These are phyloP conservation scores for Nemurella pictetii DNA, from an alignment of 2,888 invertebrate species.

Conservation along the genomic window DNA sequence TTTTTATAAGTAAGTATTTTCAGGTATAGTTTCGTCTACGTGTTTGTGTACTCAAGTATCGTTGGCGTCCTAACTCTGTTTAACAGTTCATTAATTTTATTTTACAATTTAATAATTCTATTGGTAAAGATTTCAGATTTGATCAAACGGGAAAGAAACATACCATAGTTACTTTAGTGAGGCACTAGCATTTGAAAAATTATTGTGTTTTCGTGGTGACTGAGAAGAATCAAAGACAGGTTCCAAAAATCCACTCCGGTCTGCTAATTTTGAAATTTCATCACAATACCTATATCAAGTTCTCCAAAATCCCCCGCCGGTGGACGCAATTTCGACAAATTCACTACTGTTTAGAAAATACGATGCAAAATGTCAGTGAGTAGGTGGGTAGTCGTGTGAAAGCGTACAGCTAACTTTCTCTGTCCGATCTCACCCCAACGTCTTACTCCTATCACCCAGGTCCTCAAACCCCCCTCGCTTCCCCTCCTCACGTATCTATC, in stretches of 20 bases:
- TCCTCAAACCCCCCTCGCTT: neutral
- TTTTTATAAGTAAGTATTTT: constrained; percentile 39
- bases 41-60: constrained; percentile 21
- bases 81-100: neutral
- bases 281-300: constrained; percentile 30
- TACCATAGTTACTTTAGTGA: constrained; percentile 32
- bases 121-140: constrained; percentile 21
- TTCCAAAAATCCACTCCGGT: constrained; percentile 4
- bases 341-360: constrained; percentile 18
- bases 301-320: neutral
- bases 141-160: neutral
- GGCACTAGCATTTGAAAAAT: constrained; percentile 38
- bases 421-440: neutral
- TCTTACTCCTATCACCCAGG: constrained; percentile 9
- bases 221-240: constrained; percentile 17
- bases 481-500: constrained; percentile 34
- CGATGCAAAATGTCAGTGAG: constrained; percentile 26
- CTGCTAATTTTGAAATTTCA: constrained; percentile 26
- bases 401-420: too few relatives aligned
- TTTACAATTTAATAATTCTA: constrained; percentile 19
- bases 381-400: neutral
- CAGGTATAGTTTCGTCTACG: constrained; percentile 34
- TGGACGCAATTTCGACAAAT: constrained; percentile 38
- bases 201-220: constrained; percentile 19
- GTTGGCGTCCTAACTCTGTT: constrained; percentile 8